These are phyloP conservation scores for Bicyclus anynana DNA, from an alignment of 1,140 invertebrate genomes.

Conservation along the genomic window DNA sequence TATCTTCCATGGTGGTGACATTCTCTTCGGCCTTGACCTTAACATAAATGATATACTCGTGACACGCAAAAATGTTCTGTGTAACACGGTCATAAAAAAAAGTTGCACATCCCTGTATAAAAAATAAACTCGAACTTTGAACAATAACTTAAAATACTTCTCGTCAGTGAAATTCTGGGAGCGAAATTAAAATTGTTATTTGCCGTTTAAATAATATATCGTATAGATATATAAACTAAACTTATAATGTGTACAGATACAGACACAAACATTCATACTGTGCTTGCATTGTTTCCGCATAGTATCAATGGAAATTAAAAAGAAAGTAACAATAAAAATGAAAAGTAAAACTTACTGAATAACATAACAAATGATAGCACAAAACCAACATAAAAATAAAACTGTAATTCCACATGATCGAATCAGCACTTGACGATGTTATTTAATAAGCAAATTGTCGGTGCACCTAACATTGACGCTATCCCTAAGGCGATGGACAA, in stretches of 20 bases:
- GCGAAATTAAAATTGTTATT: too few relatives aligned
- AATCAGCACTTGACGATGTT: background rate
- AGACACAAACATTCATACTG: too few relatives aligned
- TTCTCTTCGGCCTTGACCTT: background rate
- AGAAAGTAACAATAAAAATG: background rate
- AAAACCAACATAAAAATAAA: conserved; percentile 17
- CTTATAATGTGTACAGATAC: too few relatives aligned
- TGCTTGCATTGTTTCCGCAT: too few relatives aligned
- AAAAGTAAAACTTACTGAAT: conserved; percentile 18
- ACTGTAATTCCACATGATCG: conserved; percentile 6
- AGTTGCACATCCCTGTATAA: too few relatives aligned
- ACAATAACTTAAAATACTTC: too few relatives aligned
- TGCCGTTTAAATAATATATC: too few relatives aligned
- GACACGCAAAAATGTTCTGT: background rate
- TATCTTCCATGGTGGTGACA: background rate
- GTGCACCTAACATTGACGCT: background rate
- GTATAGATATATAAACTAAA: too few relatives aligned
- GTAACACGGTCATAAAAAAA: background rate
- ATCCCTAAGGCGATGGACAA: conserved; percentile 1
- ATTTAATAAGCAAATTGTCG: background rate
- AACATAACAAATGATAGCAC: background rate
- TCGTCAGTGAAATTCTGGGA: too few relatives aligned
- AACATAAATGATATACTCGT: background rate
- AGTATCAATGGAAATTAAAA: too few relatives aligned
- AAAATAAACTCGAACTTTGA: too few relatives aligned